Percentiles rank a stretch among this genome's conserved stretches.
phyloP scores from a whole-genome alignment of 2,113 vertebrate genomes.

The Gallinago undulata region DNA sequence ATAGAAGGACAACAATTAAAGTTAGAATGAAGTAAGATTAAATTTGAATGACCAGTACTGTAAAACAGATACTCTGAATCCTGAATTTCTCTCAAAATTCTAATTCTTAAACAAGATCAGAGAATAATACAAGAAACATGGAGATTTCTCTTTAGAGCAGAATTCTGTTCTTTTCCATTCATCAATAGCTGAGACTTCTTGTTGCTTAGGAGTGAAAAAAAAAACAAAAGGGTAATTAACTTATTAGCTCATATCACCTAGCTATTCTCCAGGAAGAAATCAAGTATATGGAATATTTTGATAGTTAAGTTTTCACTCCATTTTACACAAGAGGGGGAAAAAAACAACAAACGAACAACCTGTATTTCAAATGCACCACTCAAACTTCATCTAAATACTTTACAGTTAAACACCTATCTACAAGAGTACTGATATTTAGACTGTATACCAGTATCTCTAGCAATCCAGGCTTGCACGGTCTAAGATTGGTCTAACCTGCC shows the following conservation, averaged over 20 bases:
- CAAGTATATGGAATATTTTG: neutral
- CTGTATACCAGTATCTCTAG: neutral
- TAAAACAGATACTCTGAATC: neutral
- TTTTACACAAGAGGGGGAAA: neutral
- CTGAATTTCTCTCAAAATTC: neutral
- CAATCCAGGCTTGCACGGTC: neutral
- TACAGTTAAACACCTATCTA: neutral
- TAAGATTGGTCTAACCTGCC: neutral
- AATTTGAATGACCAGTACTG: neutral
- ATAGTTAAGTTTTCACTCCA: neutral
- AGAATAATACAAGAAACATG: neutral
- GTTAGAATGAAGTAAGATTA: neutral
- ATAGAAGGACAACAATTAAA: neutral
- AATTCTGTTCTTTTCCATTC: neutral
- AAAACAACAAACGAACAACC: neutral
- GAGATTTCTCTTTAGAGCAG: neutral
- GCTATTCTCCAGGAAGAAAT: neutral
- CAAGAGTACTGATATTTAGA: neutral
- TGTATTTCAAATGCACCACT: neutral
- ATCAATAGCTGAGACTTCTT: neutral
- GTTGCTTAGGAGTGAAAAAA: neutral
- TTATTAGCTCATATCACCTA: neutral
- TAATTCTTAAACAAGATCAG: neutral
- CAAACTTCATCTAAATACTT: neutral
- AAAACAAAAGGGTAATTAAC: neutral